phyloP scores from a whole-genome alignment of 2,113 vertebrate species.

The Varanus komodoensis region DNA sequence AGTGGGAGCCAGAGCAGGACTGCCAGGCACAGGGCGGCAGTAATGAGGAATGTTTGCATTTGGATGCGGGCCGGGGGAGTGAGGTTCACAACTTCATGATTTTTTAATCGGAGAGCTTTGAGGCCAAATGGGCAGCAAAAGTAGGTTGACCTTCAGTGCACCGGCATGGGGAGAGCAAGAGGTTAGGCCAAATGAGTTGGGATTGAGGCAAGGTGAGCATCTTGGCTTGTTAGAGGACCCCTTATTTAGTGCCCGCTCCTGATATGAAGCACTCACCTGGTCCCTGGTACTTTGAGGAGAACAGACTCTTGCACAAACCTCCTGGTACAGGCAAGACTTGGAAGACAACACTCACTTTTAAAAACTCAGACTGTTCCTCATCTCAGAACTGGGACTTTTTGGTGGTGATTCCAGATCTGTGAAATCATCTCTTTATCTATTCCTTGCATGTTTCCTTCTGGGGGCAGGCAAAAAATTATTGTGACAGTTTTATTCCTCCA shows the following conservation, averaged over 20 bases:
- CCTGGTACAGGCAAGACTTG: not conserved
- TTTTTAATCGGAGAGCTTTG: constrained; percentile 76
- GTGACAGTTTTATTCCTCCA: not conserved
- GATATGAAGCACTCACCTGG: not conserved
- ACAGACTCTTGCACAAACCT: not conserved
- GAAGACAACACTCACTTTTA: no score
- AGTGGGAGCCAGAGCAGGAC: constrained; percentile 71
- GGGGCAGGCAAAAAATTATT: not conserved
- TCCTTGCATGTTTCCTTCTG: not conserved
- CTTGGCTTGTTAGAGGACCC: not conserved
- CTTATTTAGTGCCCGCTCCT: not conserved
- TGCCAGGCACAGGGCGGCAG: constrained; percentile 71
- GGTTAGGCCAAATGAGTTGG: not conserved
- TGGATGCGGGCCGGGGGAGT: constrained; percentile 64
- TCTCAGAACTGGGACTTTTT: not conserved
- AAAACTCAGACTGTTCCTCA: not conserved
- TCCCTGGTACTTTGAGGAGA: not conserved
- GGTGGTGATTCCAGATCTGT: not conserved
- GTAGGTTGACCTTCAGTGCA: constrained; percentile 44
- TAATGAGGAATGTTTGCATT: constrained; percentile 76
- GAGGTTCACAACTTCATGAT: constrained; percentile 73
- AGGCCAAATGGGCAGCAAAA: constrained; percentile 43
- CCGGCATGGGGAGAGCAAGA: not conserved
- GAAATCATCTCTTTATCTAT: no score
- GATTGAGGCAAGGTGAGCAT: fast-evolving